Percentiles rank a stretch among this genome's conserved stretches.
Evolutionary conservation across 2,797 vertebrate genomes (phyloP).

Genomic region (Erithacus rubecula): DNA sequence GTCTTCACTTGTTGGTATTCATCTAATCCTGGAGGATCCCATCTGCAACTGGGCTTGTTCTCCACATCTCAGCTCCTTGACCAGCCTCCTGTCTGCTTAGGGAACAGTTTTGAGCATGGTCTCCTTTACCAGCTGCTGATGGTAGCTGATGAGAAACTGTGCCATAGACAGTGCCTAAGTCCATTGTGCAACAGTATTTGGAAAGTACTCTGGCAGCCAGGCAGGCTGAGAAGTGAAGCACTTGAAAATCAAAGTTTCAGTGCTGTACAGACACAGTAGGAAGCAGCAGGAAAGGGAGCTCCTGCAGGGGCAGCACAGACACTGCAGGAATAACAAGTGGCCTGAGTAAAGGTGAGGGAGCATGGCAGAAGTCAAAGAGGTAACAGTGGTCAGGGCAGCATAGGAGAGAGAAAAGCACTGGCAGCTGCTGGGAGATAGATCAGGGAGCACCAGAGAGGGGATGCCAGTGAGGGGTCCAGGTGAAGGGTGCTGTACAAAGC

Average conservation of each 20-base stretch:
- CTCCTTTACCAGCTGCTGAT: background rate
- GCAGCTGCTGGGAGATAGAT: background rate
- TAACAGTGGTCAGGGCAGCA: background rate
- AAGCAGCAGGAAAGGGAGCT: background rate
- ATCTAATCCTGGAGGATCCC: background rate
- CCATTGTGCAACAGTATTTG: background rate
- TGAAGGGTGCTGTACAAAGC: background rate
- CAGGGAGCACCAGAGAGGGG: background rate
- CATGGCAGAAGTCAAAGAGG: background rate
- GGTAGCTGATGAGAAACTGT: background rate
- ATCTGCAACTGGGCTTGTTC: background rate
- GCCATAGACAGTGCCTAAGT: background rate
- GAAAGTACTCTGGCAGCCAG: background rate
- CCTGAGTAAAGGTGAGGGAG: background rate
- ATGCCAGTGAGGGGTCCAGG: background rate
- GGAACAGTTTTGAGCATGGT: background rate
- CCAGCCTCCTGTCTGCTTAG: background rate
- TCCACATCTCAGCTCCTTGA: background rate
- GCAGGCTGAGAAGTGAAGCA: background rate
- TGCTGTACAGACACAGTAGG: background rate
- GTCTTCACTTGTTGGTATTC: background rate
- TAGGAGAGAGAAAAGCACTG: background rate
- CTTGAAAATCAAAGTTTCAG: constrained; percentile 12
- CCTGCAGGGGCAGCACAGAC: background rate
- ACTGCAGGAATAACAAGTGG: background rate